Evolutionary conservation across 2,113 vertebrate genomes (phyloP).

Genomic region (Catharus fuscescens): DNA sequence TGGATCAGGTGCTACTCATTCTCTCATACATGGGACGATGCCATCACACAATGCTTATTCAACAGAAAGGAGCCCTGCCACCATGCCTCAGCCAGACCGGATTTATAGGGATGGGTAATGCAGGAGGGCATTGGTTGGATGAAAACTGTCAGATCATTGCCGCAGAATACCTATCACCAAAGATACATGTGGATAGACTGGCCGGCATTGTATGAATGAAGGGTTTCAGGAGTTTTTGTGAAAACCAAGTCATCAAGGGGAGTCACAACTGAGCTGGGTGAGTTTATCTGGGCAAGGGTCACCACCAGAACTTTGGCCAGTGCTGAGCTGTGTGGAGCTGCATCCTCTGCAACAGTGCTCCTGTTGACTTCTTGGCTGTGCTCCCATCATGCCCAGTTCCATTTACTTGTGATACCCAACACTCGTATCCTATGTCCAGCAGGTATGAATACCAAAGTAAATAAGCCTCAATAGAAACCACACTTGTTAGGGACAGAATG

Average conservation of each 20-base stretch:
- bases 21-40: accelerated
- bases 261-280: not conserved
- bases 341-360: not conserved
- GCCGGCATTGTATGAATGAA: not conserved
- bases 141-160: not conserved
- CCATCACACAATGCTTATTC: accelerated
- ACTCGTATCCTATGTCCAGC: not conserved
- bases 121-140: not conserved
- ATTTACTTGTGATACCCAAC: not conserved
- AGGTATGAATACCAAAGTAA: slow-evolving; percentile 8
- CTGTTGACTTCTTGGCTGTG: not conserved
- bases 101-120: not conserved
- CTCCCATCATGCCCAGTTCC: not conserved
- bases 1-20: not conserved
- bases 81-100: not conserved
- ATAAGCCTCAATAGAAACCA: not conserved
- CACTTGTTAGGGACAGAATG: not conserved
- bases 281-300: not conserved
- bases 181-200: accelerated
- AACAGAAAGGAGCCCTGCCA: not conserved
- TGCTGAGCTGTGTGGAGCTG: not conserved
- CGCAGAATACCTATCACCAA: not conserved
- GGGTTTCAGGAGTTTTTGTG: not conserved
- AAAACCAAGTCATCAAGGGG: not conserved
- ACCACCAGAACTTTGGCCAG: not conserved